Conservation (phyloP, 2,113 vertebrate species). For the Hemiscyllium ocellatum region DNA sequence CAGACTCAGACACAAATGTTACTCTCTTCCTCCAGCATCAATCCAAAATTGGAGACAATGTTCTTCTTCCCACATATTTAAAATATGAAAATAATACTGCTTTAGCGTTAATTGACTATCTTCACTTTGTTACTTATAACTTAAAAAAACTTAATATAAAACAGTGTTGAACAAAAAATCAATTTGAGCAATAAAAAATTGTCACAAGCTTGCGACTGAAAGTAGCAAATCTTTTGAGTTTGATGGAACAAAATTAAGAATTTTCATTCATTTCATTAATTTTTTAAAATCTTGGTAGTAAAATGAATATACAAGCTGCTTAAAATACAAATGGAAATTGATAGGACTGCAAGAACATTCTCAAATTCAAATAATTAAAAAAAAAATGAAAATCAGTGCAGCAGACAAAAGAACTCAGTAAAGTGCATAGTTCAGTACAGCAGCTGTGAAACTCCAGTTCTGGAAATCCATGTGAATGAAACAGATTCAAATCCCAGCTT, state of each 20-base stretch:
- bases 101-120: not conserved
- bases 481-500: not conserved
- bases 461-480: not conserved
- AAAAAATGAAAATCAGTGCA: not conserved
- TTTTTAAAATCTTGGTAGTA: not conserved
- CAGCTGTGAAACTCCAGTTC: conserved; percentile 1
- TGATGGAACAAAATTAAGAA: not conserved
- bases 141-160: not conserved
- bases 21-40: not conserved
- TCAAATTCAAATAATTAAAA: not conserved
- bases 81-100: not conserved
- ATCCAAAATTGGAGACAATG: not conserved
- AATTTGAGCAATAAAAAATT: not conserved
- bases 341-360: not conserved
- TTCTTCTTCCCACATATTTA: not conserved
- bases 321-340: not conserved
- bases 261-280: not conserved
- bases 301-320: not conserved
- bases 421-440: not conserved
- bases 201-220: not conserved
- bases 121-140: not conserved
- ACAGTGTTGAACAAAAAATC: not conserved
- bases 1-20: not conserved
- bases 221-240: not conserved
- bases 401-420: not conserved